Conservation (phyloP, 2,113 vertebrate species). For the Craseonycteris thonglongyai region DNA sequence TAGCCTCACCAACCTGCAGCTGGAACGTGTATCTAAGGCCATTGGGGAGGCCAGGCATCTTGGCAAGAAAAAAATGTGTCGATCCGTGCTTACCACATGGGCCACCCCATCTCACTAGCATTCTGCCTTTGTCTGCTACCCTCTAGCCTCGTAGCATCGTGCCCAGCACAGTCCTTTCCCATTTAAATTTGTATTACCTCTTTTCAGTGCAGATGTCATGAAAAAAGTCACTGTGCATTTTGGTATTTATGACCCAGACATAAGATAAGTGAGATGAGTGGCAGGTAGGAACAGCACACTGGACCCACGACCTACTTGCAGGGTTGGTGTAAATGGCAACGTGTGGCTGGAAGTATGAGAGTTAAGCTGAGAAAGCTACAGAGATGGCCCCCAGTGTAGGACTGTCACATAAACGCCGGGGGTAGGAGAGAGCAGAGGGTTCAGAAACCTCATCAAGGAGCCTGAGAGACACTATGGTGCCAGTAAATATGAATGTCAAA, state of each 20-base stretch:
- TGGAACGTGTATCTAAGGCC: accelerated
- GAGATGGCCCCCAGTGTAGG: not conserved
- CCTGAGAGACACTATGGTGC: not conserved
- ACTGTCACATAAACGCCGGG: not conserved
- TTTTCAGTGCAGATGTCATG: not conserved
- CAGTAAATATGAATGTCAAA: not conserved
- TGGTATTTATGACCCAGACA: not conserved
- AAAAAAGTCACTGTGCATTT: not conserved
- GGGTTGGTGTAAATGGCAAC: no score
- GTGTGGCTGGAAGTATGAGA: no score
- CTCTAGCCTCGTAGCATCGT: not conserved
- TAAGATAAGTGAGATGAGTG: not conserved
- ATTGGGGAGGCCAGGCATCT: accelerated
- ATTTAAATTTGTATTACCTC: not conserved
- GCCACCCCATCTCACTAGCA: not conserved
- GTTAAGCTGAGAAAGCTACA: not conserved
- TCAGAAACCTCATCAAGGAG: not conserved
- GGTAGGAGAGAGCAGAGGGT: accelerated
- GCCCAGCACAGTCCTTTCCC: not conserved
- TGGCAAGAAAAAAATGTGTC: no score
- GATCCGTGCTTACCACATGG: accelerated
- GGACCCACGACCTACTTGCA: accelerated
- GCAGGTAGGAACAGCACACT: not conserved
- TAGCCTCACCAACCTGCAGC: accelerated
- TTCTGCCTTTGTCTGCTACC: no score